Evolutionary conservation across 2,113 vertebrate species (phyloP), one percentile per base, ranked within the genome.

Genomic region (Chamaetylas fuelleborni): DNA sequence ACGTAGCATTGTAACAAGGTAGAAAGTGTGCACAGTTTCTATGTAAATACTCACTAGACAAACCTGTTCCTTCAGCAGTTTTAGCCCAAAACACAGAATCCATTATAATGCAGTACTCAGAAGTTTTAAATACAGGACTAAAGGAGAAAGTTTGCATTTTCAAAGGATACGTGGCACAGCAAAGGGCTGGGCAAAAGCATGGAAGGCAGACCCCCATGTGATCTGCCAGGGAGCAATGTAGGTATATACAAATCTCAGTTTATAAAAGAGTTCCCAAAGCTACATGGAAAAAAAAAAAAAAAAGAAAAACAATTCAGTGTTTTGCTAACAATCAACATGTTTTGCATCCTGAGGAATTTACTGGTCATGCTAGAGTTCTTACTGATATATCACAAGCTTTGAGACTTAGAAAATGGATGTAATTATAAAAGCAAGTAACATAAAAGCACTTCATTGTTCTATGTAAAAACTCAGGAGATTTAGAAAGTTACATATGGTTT

Each of bases 221-320:
- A 99, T 99, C 90, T 99, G 99, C 99, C 99, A 99, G 2, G 99
- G 99, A 71, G 99, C 99, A 50, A 99, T 99, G 93, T 99, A 99
- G 92, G 99, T 99, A 96, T 99, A 99, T 77, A 99, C 99, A 94
- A 99, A 99, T 96, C 98, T 98, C 96, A 99, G 86, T 94, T 99
- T 99, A 98, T 99, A 99, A 95, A 99, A 99, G 73, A 99, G 98
- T 96, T 99, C 99, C 99, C 99, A 99, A 95, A 99, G 97, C 99
- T 99, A 97, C 14, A 79, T 72, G 8, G 16, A 3, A 1, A 7
- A 15, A 79, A 15, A 81, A 51, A 80, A 38, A 5, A 19, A 71
- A 33, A 71, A 72, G 24, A 81, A 85, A 57, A 77, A 57, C 15
- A n/a, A 64, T 14, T 78, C 33, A 87, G 79, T 85, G 6, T 38